Conservation (phyloP, 2,888 invertebrate species). For the Augiades crinisus region DNA sequence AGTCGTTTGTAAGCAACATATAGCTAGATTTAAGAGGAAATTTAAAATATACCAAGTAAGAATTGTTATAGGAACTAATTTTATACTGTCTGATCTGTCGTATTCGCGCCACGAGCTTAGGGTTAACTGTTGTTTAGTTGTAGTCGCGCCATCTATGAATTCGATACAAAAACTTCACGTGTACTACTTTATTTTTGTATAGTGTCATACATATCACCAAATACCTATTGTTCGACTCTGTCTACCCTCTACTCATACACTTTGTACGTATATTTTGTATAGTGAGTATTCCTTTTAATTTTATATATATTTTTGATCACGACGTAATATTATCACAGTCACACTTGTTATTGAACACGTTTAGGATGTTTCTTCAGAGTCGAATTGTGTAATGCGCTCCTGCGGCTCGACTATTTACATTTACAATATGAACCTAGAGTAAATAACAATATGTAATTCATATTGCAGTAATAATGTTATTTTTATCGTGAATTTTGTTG, state of each 20-base stretch:
- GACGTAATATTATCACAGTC: slow-evolving; percentile 22
- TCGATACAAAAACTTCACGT: slow-evolving; percentile 6
- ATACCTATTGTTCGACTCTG: slow-evolving; percentile 25
- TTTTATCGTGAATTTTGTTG: too few relatives aligned
- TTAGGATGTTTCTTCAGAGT: slow-evolving; percentile 24
- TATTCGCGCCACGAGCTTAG: slow-evolving; percentile 48
- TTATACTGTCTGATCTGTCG: slow-evolving; percentile 54
- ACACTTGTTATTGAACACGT: slow-evolving; percentile 37
- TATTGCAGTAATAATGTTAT: too few relatives aligned
- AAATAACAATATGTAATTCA: too few relatives aligned
- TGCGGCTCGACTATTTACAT: neutral
- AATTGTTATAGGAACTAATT: slow-evolving; percentile 60
- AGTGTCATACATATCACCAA: slow-evolving; percentile 39
- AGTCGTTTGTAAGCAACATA: slow-evolving; percentile 44
- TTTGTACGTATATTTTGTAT: slow-evolving; percentile 22
- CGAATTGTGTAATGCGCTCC: slow-evolving; percentile 4
- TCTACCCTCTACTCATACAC: slow-evolving; percentile 9
- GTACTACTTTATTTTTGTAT: slow-evolving; percentile 26
- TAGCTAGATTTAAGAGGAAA: slow-evolving; percentile 41
- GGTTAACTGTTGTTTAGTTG: slow-evolving; percentile 36
- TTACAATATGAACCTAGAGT: too few relatives aligned
- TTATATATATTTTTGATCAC: slow-evolving; percentile 12
- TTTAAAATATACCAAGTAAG: slow-evolving; percentile 44
- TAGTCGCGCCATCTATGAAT: slow-evolving; percentile 7
- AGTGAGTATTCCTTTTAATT: slow-evolving; percentile 10